Evolutionary conservation across 2,888 invertebrate genomes (phyloP).

Genomic region (Diadegma fenestrale): DNA sequence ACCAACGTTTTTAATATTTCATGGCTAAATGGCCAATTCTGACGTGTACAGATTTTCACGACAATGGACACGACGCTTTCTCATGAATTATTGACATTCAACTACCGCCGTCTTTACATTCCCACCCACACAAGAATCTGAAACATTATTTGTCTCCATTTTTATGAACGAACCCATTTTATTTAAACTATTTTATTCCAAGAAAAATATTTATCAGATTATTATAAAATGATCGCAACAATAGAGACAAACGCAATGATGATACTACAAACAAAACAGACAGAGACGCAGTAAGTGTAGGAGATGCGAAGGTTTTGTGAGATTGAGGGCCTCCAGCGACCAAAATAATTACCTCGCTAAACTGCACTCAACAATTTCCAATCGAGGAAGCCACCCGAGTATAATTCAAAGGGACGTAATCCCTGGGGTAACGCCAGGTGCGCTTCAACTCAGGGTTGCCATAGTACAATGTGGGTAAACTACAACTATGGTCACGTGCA

Average conservation of each 20-base stretch:
- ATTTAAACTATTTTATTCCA: not conserved
- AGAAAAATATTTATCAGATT: not conserved
- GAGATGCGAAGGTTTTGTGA: slow-evolving; percentile 52
- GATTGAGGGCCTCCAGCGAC: slow-evolving; percentile 62
- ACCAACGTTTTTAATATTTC: slow-evolving; percentile 26
- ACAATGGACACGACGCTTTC: slow-evolving; percentile 8
- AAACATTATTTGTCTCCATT: not conserved
- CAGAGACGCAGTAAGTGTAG: slow-evolving; percentile 16
- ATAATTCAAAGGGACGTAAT: slow-evolving; percentile 74
- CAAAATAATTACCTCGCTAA: slow-evolving; percentile 63
- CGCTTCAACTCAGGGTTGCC: slow-evolving; percentile 50
- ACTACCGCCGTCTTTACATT: not conserved
- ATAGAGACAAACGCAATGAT: slow-evolving; percentile 14
- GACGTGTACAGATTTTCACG: not conserved
- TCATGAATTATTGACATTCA: not conserved
- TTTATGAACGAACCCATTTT: not conserved
- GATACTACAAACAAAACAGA: slow-evolving; percentile 27
- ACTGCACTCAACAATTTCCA: slow-evolving; percentile 75
- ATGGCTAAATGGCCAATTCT: slow-evolving; percentile 29
- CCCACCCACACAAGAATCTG: not conserved
- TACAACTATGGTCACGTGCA: slow-evolving; percentile 23
- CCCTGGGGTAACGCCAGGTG: slow-evolving; percentile 76
- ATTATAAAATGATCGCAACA: not conserved
- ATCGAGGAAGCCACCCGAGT: slow-evolving; percentile 74
- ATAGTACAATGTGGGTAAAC: slow-evolving; percentile 50